phyloP scores from a whole-genome alignment of 1,140 invertebrate species.

The Saxidomus purpurata region DNA sequence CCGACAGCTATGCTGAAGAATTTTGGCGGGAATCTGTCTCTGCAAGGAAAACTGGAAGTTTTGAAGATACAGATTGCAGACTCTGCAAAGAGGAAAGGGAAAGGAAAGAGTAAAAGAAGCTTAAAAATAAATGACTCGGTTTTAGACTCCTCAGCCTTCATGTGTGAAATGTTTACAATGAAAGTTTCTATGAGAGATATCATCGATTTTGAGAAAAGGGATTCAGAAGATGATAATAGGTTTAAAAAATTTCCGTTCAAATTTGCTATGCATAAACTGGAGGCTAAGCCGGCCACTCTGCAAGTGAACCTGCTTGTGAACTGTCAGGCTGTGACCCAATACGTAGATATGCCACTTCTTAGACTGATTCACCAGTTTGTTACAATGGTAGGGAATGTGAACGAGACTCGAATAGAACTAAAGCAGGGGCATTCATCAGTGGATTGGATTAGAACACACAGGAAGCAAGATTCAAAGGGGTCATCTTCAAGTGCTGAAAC shows the following conservation, averaged over 20 bases:
- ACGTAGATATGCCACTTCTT: slow-evolving; percentile 97
- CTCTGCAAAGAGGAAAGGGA: slow-evolving; percentile 75
- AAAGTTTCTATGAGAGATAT: slow-evolving; percentile 95
- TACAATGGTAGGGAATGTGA: slow-evolving; percentile 99
- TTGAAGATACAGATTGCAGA: slow-evolving; percentile 98
- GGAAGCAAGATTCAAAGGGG: slow-evolving; percentile 84
- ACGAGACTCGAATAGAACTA: slow-evolving; percentile 96
- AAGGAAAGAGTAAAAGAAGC: slow-evolving; percentile 74
- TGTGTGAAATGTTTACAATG: slow-evolving; percentile 96
- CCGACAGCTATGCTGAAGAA: slow-evolving; percentile 89
- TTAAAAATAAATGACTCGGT: slow-evolving; percentile 67
- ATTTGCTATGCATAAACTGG: slow-evolving; percentile 85
- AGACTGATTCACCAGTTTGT: slow-evolving; percentile 97
- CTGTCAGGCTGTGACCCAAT: slow-evolving; percentile 83
- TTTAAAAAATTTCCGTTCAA: slow-evolving; percentile 73
- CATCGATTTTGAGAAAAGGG: slow-evolving; percentile 95
- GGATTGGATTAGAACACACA: slow-evolving; percentile 81
- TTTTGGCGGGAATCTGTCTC: slow-evolving; percentile 95
- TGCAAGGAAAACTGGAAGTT: slow-evolving; percentile 94
- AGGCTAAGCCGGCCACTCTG: slow-evolving; percentile 85
- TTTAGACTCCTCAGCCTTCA: slow-evolving; percentile 94
- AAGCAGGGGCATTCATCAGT: slow-evolving; percentile 83
- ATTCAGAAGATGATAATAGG: slow-evolving; percentile 90
- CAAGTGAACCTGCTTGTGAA: slow-evolving; percentile 84
- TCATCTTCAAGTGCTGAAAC: slow-evolving; percentile 85